Evolutionary conservation across 2,797 vertebrate genomes (phyloP), one percentile per base, ranked within the genome.

Genomic region (Neopelma chrysocephalum): DNA sequence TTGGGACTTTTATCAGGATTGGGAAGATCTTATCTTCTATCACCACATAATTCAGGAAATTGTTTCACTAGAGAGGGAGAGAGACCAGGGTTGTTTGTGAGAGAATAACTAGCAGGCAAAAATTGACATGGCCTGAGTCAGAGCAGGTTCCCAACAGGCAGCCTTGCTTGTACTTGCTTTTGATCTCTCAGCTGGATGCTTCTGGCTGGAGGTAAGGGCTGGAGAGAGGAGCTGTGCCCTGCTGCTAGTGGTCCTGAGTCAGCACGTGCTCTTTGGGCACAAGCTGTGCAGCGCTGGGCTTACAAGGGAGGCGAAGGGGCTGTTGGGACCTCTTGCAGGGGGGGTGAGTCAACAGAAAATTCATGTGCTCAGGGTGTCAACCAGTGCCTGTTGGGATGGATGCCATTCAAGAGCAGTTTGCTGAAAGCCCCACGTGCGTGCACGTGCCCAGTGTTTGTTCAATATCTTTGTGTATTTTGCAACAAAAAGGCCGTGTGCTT

Each of bases 81-180:
- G 38, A 69, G n/a, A 45, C 15, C 19, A 7, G 48, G 38, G 42
- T 19, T 91, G 65, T 94, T 91, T 88, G 32, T 0, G 0, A 68
- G 78, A 76, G 61, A 89, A 64, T 81, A 94, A 90, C 82, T 65
- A 87, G 65, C 71, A 89, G 79, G 80, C 86, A 94, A 76, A 94
- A 92, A 69, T 54, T 91, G 68, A 79, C 58, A 54, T 2, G 45
- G 71, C 73, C 69, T 94, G 96, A 96, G 95, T 95, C 95, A 95
- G 89, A 95, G 42, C 0, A 1, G 73, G 54, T 77, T 96, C 93
- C 87, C 72, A 81, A 84, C 77, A 92, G 88, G 83, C 86, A 91
- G 45, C 83, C 61, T 71, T 91, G 95, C 86, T 88, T 76, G 51
- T 93, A 83, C 89, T 93, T 91, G 92, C 72, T 96, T 93, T 92